A percentile compares a stretch with the other conserved stretches of the same genome.
Conservation (phyloP, 2,888 invertebrate species). For the Cyclophora albipunctata region DNA sequence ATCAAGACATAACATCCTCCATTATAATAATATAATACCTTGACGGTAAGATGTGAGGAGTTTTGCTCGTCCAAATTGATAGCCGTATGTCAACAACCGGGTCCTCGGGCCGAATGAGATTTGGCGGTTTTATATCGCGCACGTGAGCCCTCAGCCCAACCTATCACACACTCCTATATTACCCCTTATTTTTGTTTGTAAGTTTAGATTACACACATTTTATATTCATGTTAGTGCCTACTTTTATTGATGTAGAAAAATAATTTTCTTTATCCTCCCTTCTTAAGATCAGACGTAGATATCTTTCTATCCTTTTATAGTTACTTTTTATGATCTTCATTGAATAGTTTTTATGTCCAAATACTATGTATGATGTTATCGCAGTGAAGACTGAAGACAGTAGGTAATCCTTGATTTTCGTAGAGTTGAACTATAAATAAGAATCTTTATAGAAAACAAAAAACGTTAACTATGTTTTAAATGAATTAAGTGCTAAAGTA, state of each 20-base stretch:
- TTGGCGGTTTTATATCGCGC: conserved; percentile 10
- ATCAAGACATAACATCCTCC: conserved; percentile 41
- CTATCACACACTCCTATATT: neutral
- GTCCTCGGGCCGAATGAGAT: conserved; percentile 10
- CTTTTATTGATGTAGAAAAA: too few species aligned
- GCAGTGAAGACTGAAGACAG: too few species aligned
- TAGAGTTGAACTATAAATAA: too few species aligned
- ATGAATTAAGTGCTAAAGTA: neutral
- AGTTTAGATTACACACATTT: neutral
- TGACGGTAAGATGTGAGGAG: conserved; percentile 25
- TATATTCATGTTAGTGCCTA: neutral
- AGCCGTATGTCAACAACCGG: conserved; percentile 27
- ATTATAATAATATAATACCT: conserved; percentile 42
- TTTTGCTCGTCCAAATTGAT: conserved; percentile 39
- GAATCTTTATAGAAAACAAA: too few species aligned
- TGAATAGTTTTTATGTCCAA: neutral
- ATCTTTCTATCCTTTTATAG: neutral
- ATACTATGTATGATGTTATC: neutral
- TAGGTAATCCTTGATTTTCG: too few species aligned
- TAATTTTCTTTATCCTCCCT: too few species aligned
- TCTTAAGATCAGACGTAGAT: too few species aligned
- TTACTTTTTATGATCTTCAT: conserved; percentile 1
- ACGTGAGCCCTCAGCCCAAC: conserved; percentile 6
- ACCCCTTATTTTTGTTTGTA: neutral
- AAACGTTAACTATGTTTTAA: too few species aligned